Evolutionary conservation across 2,797 vertebrate genomes (phyloP), one percentile per base, ranked within the genome.

Genomic region (Siniperca undulata): DNA sequence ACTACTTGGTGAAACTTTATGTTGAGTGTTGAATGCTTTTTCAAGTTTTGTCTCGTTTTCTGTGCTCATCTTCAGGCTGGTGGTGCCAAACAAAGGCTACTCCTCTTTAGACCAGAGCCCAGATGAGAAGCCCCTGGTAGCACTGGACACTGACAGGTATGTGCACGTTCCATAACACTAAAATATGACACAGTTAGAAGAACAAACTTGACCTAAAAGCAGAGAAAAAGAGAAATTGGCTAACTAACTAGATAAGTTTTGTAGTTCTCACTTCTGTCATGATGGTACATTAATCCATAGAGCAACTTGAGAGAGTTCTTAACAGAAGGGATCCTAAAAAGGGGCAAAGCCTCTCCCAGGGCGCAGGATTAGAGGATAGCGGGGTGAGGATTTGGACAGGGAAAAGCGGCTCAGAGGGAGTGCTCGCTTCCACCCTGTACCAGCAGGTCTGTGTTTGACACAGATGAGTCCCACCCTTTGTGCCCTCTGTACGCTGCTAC

Each of bases 51-150:
- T 70, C 68, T 58, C 16, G 1, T 38, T 52, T 52, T 44, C 40
- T 72, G 2, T 70, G 24, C 40, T 82, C n/a, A 19, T 77, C 50
- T 78, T 42, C 91, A 99, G 98, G 95, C 93, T 99, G 90, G 98
- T 99, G 53, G 97, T 99, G 91, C 98, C 98, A 75, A 99, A 99
- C 93, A 99, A 99, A 96, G 98, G 98, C 71, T 99, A 99, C 89
- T 99, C 98, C 0, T 99, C 98, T 0, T 95, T 99, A 95, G 98
- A 99, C 91, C 98, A 99, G 96, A 99, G 97, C 91, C 98, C 98
- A 3, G 98, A 99, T 83, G 98, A 99, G 93, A 99, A 99, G 89
- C 98, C 98, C 3, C 94, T 99, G 88, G 98, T 99, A 81, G 98
- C 98, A 20, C 95, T 99, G 95, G 98, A 99, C 94, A 99, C 98